Base-by-base conservation (phyloP, 2,797 vertebrate genomes). In the Chaunax sp. region DNA sequence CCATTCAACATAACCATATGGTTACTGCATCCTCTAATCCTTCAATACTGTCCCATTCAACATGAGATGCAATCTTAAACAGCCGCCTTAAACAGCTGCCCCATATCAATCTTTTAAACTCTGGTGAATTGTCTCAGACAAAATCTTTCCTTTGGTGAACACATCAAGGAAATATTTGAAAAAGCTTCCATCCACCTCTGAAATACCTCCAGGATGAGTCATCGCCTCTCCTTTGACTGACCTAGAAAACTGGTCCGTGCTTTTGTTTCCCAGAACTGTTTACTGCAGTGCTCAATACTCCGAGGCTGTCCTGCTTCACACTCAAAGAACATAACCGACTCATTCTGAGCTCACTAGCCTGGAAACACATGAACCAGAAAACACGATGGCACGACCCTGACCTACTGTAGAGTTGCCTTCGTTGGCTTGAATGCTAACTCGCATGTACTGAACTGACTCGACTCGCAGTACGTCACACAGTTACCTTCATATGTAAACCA, bases 361-460 rank as follows among this genome's bases (percentile, higher is more conserved):
- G 65, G 41, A 86, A 85, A 73, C 67, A 65, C 47, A 37, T 66
- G 66, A 80, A 84, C 82, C 79, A 82, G 72, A 86, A 87, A 89
- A 87, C 64, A 44, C 5, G 15, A 78, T 78, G 12, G 3, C 59
- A 28, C 3, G 22, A 78, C 84, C 62, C 79, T 11, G 33, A 16
- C 76, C 80, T 75, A 75, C 66, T 59, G 68, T 59, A 72, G 61
- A 74, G 59, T 46, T 59, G 57, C 47, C 75, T 71, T 71, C 44
- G 53, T 72, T 14, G 47, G n/a, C 35, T 30, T 40, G 38, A 40
- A 40, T 40, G 38, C 15, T 9, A 65, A 35, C 51, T 67, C 6
- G 28, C 9, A 30, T 30, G 5, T 30, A 30, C 28, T 30, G 5
- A 30, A 30, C 28, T 38, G 62, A 28, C 58, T 62, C 7, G 4